Percentiles rank a stretch among this genome's conserved stretches.
phyloP scores from a whole-genome alignment of 2,888 invertebrate species.

The Bruchidius siliquastri region DNA sequence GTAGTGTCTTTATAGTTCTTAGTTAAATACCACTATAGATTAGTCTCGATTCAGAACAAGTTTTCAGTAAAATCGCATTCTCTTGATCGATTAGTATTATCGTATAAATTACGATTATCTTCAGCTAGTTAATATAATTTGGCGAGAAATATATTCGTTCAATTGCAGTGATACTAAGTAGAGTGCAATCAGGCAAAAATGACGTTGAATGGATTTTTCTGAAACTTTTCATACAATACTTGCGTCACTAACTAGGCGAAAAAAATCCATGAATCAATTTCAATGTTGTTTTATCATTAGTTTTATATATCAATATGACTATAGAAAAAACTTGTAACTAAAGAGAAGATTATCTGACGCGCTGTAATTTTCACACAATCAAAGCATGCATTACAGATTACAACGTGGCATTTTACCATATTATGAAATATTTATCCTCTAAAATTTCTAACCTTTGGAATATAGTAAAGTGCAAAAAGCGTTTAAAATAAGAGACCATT shows the following conservation, averaged over 20 bases:
- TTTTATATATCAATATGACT: too few species aligned
- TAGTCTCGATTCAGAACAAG: background rate
- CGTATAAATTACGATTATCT: too few species aligned
- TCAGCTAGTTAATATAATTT: too few species aligned
- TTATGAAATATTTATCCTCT: too few species aligned
- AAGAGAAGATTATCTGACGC: too few species aligned
- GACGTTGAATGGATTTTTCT: background rate
- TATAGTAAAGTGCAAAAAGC: background rate
- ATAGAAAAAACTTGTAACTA: too few species aligned
- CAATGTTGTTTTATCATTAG: too few species aligned
- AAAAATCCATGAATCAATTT: background rate
- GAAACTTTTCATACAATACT: background rate
- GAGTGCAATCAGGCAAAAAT: background rate
- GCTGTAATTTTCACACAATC: too few species aligned
- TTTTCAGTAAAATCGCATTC: background rate
- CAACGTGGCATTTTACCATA: too few species aligned
- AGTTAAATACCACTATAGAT: background rate
- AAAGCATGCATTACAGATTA: too few species aligned
- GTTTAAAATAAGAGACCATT: background rate
- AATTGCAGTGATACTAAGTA: background rate
- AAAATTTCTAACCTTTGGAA: too few species aligned
- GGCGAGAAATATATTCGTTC: too few species aligned
- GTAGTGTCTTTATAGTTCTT: background rate
- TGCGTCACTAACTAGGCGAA: background rate
- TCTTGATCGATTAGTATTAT: background rate